Percentiles rank a stretch among this genome's conserved stretches.
phyloP scores from a whole-genome alignment of 2,113 vertebrate genomes.

The Bucco capensis region DNA sequence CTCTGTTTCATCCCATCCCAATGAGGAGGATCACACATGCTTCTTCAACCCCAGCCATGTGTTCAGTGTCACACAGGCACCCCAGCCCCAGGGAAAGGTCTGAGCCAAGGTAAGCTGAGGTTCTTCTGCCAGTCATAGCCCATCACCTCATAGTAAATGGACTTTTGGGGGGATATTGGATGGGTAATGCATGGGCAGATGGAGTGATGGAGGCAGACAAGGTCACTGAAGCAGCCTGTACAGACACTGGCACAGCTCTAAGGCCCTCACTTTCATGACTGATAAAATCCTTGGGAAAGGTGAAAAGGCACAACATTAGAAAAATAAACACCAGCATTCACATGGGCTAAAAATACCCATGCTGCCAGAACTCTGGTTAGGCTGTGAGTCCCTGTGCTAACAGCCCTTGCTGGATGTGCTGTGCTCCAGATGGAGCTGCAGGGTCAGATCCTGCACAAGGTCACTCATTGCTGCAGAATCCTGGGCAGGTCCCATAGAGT shows the following conservation, averaged over 20 bases:
- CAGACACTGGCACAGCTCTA: neutral
- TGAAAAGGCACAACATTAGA: neutral
- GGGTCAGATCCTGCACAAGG: neutral
- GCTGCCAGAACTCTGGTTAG: neutral
- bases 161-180: fast-evolving
- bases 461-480: neutral
- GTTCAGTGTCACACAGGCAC: neutral
- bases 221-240: neutral
- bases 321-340: neutral
- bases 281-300: neutral
- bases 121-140: neutral
- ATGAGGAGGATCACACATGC: neutral
- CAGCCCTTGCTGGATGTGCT: neutral
- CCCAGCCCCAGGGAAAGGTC: neutral
- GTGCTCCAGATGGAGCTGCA: neutral
- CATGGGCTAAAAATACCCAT: neutral
- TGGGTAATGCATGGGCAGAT: neutral
- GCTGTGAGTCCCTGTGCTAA: neutral
- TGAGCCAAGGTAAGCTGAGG: neutral
- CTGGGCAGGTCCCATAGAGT: fast-evolving
- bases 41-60: fast-evolving
- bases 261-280: neutral
- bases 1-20: neutral
- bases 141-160: neutral
- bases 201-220: neutral